phyloP scores from a whole-genome alignment of 2,797 vertebrate species.

The Gymnodraco acuticeps region DNA sequence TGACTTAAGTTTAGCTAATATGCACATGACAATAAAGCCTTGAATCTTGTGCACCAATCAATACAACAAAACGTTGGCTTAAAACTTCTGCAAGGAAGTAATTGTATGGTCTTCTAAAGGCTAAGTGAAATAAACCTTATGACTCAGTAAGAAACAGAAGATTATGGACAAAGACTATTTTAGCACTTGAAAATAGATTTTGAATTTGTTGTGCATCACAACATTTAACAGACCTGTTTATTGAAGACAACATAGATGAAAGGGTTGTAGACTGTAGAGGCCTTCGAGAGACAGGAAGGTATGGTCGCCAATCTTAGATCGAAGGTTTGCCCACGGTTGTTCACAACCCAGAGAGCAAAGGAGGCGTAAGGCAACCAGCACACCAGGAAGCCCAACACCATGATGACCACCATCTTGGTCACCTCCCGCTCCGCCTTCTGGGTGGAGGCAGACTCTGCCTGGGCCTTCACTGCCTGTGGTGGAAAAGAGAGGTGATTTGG shows the following conservation, averaged over 20 bases:
- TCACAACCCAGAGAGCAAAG: slow-evolving; percentile 81
- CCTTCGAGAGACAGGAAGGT: slow-evolving; percentile 83
- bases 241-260: slow-evolving; percentile 81
- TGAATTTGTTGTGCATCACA: too few species aligned
- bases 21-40: too few species aligned
- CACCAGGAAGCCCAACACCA: slow-evolving; percentile 85
- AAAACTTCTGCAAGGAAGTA: background rate
- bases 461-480: slow-evolving; percentile 81
- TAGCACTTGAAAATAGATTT: too few species aligned
- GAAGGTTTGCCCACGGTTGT: slow-evolving; percentile 78
- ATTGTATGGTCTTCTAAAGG: background rate
- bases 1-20: too few species aligned
- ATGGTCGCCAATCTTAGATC: slow-evolving; percentile 81
- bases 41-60: background rate
- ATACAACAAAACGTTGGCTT: background rate
- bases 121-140: background rate
- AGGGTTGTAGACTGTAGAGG: slow-evolving; percentile 84
- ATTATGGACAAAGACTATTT: background rate
- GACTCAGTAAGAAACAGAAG: background rate
- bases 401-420: slow-evolving; percentile 85
- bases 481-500: background rate
- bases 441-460: slow-evolving; percentile 84
- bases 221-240: slow-evolving; percentile 70
- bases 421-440: slow-evolving; percentile 87
- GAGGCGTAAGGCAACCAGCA: slow-evolving; percentile 82